Evolutionary conservation across 1,140 invertebrate species (phyloP).

Genomic region (Drosophila virilis): DNA sequence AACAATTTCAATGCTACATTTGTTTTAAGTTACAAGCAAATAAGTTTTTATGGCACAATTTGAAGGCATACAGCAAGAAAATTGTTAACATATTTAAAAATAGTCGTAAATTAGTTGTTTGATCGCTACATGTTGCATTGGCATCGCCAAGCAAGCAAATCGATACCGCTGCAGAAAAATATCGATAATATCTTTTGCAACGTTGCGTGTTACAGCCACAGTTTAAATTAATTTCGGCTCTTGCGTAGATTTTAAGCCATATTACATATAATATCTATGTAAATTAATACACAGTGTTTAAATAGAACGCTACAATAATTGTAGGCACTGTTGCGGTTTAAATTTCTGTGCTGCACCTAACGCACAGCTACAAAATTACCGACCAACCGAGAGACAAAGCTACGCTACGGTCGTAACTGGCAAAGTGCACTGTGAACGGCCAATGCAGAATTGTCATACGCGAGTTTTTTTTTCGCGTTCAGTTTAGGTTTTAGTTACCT

Average conservation of each 20-base stretch:
- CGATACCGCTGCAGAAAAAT: neutral
- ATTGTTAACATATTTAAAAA: neutral
- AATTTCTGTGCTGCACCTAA: constrained; percentile 4
- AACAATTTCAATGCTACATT: too few relatives aligned
- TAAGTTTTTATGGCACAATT: neutral
- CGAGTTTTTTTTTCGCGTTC: constrained; percentile 78
- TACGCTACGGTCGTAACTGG: constrained; percentile 61
- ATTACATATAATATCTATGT: constrained; percentile 9
- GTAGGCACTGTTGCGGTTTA: neutral
- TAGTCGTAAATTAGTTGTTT: neutral
- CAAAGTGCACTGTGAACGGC: constrained; percentile 66
- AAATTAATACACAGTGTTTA: constrained; percentile 11
- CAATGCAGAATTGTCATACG: constrained; percentile 65
- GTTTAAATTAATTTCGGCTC: constrained; percentile 75
- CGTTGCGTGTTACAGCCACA: constrained; percentile 68
- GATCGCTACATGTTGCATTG: neutral
- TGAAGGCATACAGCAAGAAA: neutral
- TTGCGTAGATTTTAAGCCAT: constrained; percentile 22
- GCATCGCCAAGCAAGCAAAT: constrained; percentile 11
- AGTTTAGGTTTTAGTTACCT: constrained; percentile 76
- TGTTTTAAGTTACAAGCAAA: neutral
- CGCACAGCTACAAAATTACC: constrained; percentile 29
- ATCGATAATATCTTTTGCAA: constrained; percentile 62
- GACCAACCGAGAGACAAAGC: constrained; percentile 68
- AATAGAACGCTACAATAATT: neutral